Base-by-base conservation (phyloP, 2,113 vertebrate species). In the Saccopteryx bilineata region DNA sequence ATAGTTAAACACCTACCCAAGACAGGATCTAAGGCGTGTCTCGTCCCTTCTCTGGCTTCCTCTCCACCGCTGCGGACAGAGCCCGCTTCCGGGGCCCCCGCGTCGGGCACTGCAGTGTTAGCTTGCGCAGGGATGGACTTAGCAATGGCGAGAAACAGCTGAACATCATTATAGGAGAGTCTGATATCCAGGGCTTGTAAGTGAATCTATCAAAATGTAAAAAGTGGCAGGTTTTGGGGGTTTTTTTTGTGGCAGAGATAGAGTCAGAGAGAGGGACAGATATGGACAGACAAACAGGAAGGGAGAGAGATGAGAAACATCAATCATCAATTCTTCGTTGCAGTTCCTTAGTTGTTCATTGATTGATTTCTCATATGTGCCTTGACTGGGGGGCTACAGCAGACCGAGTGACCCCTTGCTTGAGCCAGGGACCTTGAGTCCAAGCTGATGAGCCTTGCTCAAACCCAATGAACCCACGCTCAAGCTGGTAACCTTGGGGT, bases 151-250 rank as follows among this genome's bases (percentile, higher is more conserved):
- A 99, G 86, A 96, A 99, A 99, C 4, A 99, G 99, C 61, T 99
- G 99, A 60, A 99, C 99, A 90, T 99, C 99, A 1, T 99, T 99
- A 98, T 99, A 99, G 87, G 99, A 99, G 74, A 99, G 98, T 50
- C 99, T 98, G 96, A 99, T 99, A 96, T 99, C 99, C 97, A 99
- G 97, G 28, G 98, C 98, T 94, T 99, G 99, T 96, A 99, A 98
- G 65, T 99, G 99, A 97, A 99, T 99, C 99, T 99, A 98, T 75
- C 74, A 63, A 95, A 87, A 97, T 78, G 5, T 9, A 95, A 97
- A 96, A 93, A 71, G 76, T 9, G 28, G 71, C 58, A 39, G 46
- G 46, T 86, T 94, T 93, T 50, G 28, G 71, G 52, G n/a, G 46
- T 50, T 86, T 94, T 93, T 56, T 39, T 39, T 39, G 39, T 39